Evolutionary conservation across 2,888 invertebrate species (phyloP), one percentile per base, ranked within the genome.

Genomic region (Netelia inedita): DNA sequence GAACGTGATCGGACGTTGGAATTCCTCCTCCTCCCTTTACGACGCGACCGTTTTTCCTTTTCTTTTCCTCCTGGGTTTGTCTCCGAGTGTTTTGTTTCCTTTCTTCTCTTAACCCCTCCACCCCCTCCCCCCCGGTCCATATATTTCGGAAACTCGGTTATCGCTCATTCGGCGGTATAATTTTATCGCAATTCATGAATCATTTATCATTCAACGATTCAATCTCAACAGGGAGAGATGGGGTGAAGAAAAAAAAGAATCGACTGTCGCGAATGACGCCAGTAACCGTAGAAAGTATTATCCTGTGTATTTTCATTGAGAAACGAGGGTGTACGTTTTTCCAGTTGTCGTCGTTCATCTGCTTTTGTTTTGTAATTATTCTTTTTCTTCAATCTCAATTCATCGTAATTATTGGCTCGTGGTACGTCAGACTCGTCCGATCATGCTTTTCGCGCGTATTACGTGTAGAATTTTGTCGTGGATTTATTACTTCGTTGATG

Each of bases 131-230:
- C 41, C 14, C 19, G 46, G n/a, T 55, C 43, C 53, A 11, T 68
- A 16, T 16, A 9, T 23, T 53, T 55, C 19, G 2, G n/a, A 28
- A 10, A 9, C 46, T 35, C 43, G 14, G 43, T 74, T 19, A 73
- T 83, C 73, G 43, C 69, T 73, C 35, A 28, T 80, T 76, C 73
- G 43, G 50, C 43, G 66, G 23, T 63, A 55, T 10, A 72, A 79
- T 83, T 65, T 53, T 19, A 9, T 41, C 28, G 63, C 16, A 73
- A 72, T 72, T 23, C 66, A 8, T 9, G 43, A 28, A 63, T 66
- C 35, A 46, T 79, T 65, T 61, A 79, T 76, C 72, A 80, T 76
- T 76, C 53, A 80, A 43, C 16, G 80, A 68, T 68, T 28, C 66
- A 68, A 76, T 73, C 61, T 66, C n/a, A 73, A 50, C 35, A n/a